Evolutionary conservation across 1,140 invertebrate genomes (phyloP), one percentile per base, ranked within the genome.

Genomic region (Monochamus saltuarius): DNA sequence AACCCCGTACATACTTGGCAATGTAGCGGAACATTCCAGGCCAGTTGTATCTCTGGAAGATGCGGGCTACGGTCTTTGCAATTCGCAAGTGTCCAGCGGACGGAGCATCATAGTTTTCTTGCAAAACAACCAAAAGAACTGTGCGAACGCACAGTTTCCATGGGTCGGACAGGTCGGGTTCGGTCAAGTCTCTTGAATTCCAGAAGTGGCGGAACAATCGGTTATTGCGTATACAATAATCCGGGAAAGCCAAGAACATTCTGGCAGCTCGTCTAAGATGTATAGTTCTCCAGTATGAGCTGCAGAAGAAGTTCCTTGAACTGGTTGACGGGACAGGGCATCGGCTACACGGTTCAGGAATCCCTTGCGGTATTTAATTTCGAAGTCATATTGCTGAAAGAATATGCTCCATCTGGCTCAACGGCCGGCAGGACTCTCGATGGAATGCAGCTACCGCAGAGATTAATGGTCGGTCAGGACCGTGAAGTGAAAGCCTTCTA

Each of bases 351-450:
- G 13, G n/a, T 49, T 47, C 19, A 17, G 6, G 34, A 19, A 34
- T 16, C 42, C 29, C 2, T 16, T 19, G 13, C 58, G 35, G 2
- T 59, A 16, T 11, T 34, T 29, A 0, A 59, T 29, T 16, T 52
- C 40, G 57, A 78, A 77, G 39, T 75, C 64, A 59, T 73, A 80
- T 7, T 66, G 65, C 65, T 79, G 76, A 0, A 83, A 45, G 39
- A 63, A 22, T 7, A 81, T 9, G n/a, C 58, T 47, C 80, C 79
- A 83, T 35, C 79, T 54, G 0, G 73, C 74, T 29, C 2, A 3
- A 29, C 2, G 22, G 22, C 6, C 2, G 22, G 6, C 22, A 29
- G 22, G 2, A 29, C 22, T 3, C 6, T 29, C 6, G 22, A 29
- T 29, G 6, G 22, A 29, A 29, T 29, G 22, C 22, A 2, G 22